A percentile compares a stretch with the other conserved stretches of the same genome.
These are phyloP conservation scores for Chelonia mydas DNA, from an alignment of 2,797 vertebrate species.

Conservation along the genomic window DNA sequence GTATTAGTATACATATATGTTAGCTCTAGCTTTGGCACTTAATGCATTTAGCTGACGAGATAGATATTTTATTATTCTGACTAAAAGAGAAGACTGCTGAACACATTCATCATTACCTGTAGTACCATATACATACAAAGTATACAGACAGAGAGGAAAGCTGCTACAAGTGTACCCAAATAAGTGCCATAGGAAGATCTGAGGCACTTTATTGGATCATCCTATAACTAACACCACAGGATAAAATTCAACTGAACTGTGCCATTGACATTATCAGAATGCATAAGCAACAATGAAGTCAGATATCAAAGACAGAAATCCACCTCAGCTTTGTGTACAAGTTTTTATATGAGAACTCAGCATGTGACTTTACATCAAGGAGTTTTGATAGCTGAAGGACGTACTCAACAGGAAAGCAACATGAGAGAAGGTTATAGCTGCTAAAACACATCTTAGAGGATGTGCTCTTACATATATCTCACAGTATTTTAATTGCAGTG, in stretches of 20 bases:
- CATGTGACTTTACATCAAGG: conserved; percentile 28
- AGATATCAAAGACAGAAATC: background rate
- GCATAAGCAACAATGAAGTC: background rate
- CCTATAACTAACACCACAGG: background rate
- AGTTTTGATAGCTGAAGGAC: conserved; percentile 42
- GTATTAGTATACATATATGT: conserved; percentile 53
- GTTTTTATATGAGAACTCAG: background rate
- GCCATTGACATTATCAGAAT: conserved; percentile 18
- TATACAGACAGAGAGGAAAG: conserved; percentile 63
- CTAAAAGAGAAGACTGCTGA: conserved; percentile 57
- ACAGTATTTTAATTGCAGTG: background rate
- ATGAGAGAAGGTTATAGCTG: conserved; percentile 41
- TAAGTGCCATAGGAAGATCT: conserved; percentile 34
- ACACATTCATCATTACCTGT: conserved; percentile 71
- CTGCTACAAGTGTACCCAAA: conserved; percentile 34
- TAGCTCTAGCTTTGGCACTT: conserved; percentile 52
- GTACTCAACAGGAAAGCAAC: conserved; percentile 41
- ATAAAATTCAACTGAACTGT: conserved; percentile 24
- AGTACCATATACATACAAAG: conserved; percentile 56
- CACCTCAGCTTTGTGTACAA: background rate
- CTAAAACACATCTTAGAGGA: background rate
- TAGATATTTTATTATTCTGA: conserved; percentile 70
- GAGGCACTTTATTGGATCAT: conserved; percentile 19
- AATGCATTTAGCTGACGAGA: conserved; percentile 66
- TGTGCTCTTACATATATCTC: conserved; percentile 38